Conservation (phyloP, 2,888 invertebrate genomes). For the Cancer borealis region DNA sequence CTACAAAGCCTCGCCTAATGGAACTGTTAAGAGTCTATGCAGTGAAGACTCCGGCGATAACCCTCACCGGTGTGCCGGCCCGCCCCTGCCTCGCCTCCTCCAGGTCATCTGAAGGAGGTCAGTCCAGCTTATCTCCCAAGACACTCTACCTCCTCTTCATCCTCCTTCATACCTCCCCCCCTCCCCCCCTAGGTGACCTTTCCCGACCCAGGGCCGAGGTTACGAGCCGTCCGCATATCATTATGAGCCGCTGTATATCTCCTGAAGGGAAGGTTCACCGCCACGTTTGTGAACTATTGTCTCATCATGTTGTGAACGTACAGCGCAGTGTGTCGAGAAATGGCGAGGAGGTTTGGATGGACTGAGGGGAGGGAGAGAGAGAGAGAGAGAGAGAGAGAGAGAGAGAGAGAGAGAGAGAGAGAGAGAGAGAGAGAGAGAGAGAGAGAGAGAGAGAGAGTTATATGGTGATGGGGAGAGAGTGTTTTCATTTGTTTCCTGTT, state of each 20-base stretch:
- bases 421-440: neutral
- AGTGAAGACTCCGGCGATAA: conserved; percentile 5
- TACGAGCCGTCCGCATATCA: conserved; percentile 66
- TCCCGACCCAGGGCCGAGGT: conserved; percentile 53
- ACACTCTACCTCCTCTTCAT: neutral
- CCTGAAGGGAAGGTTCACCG: conserved; percentile 38
- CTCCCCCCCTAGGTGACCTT: conserved; percentile 49
- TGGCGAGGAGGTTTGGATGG: neutral
- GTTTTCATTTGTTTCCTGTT: neutral
- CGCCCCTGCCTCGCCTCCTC: conserved; percentile 21
- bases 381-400: neutral
- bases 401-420: neutral
- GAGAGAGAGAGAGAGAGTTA: neutral
- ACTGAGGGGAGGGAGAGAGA: neutral
- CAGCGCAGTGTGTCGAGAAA: conserved; percentile 46
- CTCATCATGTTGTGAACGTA: conserved; percentile 52
- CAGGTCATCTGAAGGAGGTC: conserved; percentile 47
- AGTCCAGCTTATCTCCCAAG: conserved; percentile 30
- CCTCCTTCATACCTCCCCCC: conserved; percentile 29
- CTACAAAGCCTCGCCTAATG: conserved; percentile 17
- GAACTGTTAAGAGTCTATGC: conserved; percentile 28
- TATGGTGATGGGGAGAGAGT: neutral
- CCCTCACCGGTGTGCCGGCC: neutral
- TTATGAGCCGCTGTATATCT: conserved; percentile 66
- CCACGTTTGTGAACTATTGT: conserved; percentile 50